Evolutionary conservation across 2,888 invertebrate species (phyloP), one percentile per base, ranked within the genome.

Genomic region (Gryllus longicercus): DNA sequence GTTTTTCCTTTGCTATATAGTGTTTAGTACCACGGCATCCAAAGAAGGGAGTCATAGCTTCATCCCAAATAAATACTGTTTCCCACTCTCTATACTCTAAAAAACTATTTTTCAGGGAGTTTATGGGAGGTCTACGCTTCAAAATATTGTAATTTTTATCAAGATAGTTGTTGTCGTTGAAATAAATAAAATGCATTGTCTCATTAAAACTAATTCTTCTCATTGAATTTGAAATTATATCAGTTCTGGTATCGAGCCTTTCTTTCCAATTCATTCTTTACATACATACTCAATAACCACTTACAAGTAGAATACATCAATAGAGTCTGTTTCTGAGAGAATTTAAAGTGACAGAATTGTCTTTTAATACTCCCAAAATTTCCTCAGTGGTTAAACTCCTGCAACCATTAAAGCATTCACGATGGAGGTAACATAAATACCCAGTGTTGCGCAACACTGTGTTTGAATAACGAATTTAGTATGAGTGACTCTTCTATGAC

Each of bases 1-100:
- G 21, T 21, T 21, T 21, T 21, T 21, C 11, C 51, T 16, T 11
- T 14, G 51, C 51, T 16, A 51, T 16, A 21, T 38, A 25, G 1
- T 38, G 18, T 38, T 38, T 25, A 2, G 76, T 76, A 76, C 83
- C 77, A 78, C 83, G 84, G 80, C 81, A 84, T 4, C 84, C 82
- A 83, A 82, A 83, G 75, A 51, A 81, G 21, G 21, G 23, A 81
- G 2, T 51, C 16, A 14, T 14, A 11, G 12, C 51, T 51, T 51
- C 16, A 82, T 83, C 83, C 81, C 76, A 21, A 76, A 16, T 25
- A 18, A 38, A 76, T 18, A 14, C 76, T 76, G 16, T 76, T 76
- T 38, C 76, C 38, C 76, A 76, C 21, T 25, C 76, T 25, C 10
- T 25, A 76, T 76, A 38, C 38, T 76, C 76, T 25, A 76, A 38